Evolutionary conservation across 2,888 invertebrate genomes (phyloP), one percentile per base, ranked within the genome.

Genomic region (Drosophila colorata): DNA sequence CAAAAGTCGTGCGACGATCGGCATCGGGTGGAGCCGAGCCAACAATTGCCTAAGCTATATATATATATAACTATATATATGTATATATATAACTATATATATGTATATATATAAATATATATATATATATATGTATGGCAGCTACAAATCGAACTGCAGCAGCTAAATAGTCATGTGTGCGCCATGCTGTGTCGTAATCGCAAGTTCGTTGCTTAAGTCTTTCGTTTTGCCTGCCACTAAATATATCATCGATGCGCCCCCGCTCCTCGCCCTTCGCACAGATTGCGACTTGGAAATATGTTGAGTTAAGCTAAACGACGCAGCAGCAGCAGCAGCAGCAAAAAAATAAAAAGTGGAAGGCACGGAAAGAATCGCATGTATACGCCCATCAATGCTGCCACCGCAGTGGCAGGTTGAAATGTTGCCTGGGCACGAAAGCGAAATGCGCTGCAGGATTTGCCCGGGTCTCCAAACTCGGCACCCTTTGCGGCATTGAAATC

Each of bases 351-450:
- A 69, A 66, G 72, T 77, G 86, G 89, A 74, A 78, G 83, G 70
- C 85, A 69, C 63, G 87, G 85, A 88, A 87, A 78, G 85, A 89
- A 89, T 85, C 82, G 87, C 83, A 83, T 80, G 88, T 89, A 90
- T 80, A 89, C 90, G 90, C 85, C 85, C 90, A 90, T 89, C 89
- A 85, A 83, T 89, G 85, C 85, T 87, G 90, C 85, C 88, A 89
- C 88, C 77, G 83, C 87, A 75, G 86, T 86, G 90, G 88, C 86
- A 86, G 90, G 90, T 89, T 86, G 90, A 89, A 89, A 88, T 86
- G 85, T 79, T 89, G 85, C 85, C 63, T 72, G 77, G 72, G 81
- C 90, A 90, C 90, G 91, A 90, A 91, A 91, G 90, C 88, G 90
- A 90, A 91, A 84, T 59, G 79, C 60, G 58, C 48, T 43, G 64